These are phyloP conservation scores for Berghia stephanieae DNA, from an alignment of 1,140 invertebrate genomes.

Conservation along the genomic window DNA sequence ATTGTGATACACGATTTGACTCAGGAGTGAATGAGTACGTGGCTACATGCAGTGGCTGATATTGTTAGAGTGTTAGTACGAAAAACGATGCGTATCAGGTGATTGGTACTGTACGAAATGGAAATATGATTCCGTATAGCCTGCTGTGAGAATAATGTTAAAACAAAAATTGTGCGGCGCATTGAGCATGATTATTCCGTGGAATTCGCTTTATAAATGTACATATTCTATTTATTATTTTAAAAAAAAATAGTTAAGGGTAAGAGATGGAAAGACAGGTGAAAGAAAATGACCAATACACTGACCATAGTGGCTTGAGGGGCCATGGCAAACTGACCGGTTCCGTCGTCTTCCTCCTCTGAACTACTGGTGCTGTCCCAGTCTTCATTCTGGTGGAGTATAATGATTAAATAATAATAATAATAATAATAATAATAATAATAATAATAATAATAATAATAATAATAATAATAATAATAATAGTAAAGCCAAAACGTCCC, in stretches of 20 bases:
- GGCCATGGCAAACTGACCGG: slow-evolving; percentile 20
- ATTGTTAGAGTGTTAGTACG: too few species aligned
- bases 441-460: background rate
- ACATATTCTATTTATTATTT: background rate
- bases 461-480: background rate
- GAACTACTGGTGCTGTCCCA: slow-evolving; percentile 45
- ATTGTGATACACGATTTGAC: too few species aligned
- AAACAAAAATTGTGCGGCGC: background rate
- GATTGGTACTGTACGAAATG: too few species aligned
- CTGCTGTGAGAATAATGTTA: background rate
- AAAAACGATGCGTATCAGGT: too few species aligned
- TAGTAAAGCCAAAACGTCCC: background rate
- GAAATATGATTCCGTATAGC: background rate
- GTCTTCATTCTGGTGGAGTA: slow-evolving; percentile 44
- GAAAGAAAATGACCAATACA: background rate
- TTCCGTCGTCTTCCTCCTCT: slow-evolving; percentile 48
- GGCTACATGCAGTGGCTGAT: too few species aligned
- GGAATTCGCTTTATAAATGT: background rate
- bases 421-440: background rate
- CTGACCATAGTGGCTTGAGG: slow-evolving; percentile 32
- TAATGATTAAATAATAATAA: background rate
- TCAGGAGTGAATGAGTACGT: too few species aligned
- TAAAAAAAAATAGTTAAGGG: too few species aligned
- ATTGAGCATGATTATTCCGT: too few species aligned
- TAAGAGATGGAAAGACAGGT: too few species aligned